These are phyloP conservation scores for Micronisus gabar DNA, from an alignment of 2,113 vertebrate species.

Conservation along the genomic window DNA sequence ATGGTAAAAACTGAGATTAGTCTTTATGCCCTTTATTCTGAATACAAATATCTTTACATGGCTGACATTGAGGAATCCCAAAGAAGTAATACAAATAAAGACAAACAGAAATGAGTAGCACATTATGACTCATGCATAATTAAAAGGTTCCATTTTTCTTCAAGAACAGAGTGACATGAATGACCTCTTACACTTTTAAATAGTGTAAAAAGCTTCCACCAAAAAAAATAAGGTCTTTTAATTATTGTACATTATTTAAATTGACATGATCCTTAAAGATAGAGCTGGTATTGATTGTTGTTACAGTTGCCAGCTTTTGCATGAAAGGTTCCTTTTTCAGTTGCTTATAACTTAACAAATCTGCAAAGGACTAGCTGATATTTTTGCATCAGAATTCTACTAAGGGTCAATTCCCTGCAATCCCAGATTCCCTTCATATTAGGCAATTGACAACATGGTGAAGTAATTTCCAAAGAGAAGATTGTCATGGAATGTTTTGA, in stretches of 20 bases:
- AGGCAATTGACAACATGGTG: neutral
- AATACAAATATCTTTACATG: neutral
- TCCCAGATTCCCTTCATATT: neutral
- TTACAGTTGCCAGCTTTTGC: neutral
- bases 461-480: neutral
- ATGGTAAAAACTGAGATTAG: slow-evolving; percentile 1
- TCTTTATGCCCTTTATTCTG: neutral
- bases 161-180: neutral
- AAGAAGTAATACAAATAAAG: neutral
- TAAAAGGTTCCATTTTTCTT: neutral
- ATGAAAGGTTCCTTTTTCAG: neutral
- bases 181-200: neutral
- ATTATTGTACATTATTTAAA: neutral
- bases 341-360: neutral
- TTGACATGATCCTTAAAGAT: neutral
- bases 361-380: neutral
- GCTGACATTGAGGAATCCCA: neutral
- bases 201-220: neutral
- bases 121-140: neutral
- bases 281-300: neutral
- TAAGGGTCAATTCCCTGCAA: neutral
- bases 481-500: neutral
- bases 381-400: neutral
- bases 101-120: neutral
- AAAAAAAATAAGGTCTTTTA: neutral